Evolutionary conservation across 2,113 vertebrate genomes (phyloP).

Genomic region (Hyla sarda): DNA sequence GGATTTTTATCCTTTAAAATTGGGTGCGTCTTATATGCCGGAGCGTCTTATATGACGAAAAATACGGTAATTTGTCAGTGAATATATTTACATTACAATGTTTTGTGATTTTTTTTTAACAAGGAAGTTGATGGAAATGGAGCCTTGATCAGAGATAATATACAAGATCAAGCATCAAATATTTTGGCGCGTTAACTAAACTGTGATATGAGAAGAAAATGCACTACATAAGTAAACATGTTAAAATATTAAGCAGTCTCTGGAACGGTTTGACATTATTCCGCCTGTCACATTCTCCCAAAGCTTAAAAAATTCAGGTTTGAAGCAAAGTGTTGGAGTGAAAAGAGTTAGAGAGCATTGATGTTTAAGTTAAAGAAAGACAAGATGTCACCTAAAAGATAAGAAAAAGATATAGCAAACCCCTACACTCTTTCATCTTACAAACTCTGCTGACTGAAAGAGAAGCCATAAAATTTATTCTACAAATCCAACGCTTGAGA

Average conservation of each 20-base stretch:
- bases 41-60: no score
- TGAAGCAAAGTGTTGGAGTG: slow-evolving; percentile 51
- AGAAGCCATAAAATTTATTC: slow-evolving; percentile 56
- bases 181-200: slow-evolving; percentile 53
- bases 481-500: slow-evolving; percentile 35
- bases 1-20: no score
- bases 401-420: slow-evolving; percentile 56
- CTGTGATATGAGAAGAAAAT: slow-evolving; percentile 36
- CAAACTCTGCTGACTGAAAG: slow-evolving; percentile 55
- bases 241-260: slow-evolving; percentile 55
- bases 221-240: slow-evolving; percentile 52
- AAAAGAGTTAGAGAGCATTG: slow-evolving; percentile 52
- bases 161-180: slow-evolving; percentile 50
- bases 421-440: slow-evolving; percentile 53
- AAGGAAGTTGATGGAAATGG: neutral
- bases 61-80: neutral
- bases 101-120: neutral
- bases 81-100: neutral
- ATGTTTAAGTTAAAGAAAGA: slow-evolving; percentile 56
- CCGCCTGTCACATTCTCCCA: slow-evolving; percentile 52
- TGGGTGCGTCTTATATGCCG: no score
- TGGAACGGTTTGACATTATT: slow-evolving; percentile 48
- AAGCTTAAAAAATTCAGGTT: slow-evolving; percentile 56
- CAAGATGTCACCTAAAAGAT: slow-evolving; percentile 57
- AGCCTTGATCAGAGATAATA: slow-evolving; percentile 38